Evolutionary conservation across 2,888 invertebrate species (phyloP).

Genomic region (Plebejus anna): DNA sequence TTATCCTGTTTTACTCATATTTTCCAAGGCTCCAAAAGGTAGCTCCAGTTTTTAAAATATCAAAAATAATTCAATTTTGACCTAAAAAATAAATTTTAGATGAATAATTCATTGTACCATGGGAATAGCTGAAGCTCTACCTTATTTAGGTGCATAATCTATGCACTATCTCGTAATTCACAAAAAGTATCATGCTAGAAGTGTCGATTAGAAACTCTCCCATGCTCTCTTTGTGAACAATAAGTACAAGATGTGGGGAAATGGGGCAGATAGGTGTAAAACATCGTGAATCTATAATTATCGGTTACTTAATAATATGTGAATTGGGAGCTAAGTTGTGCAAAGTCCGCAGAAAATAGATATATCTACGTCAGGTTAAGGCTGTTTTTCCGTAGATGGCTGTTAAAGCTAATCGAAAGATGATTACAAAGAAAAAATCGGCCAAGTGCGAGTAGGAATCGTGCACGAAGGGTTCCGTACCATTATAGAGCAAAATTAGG

Average conservation of each 20-base stretch:
- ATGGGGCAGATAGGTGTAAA: background rate
- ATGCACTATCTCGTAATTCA: constrained; percentile 13
- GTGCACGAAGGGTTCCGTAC: too few species aligned
- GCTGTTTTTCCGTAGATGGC: background rate
- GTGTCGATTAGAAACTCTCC: constrained; percentile 26
- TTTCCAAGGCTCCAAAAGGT: too few species aligned
- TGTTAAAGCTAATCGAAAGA: too few species aligned
- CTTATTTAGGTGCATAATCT: constrained; percentile 3
- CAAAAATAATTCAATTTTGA: background rate
- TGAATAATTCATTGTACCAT: background rate
- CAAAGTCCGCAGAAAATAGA: background rate
- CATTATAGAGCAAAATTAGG: too few species aligned
- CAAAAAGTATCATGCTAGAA: constrained; percentile 20
- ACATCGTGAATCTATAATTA: background rate
- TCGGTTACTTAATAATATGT: constrained; percentile 4
- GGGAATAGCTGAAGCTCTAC: background rate
- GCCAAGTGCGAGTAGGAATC: too few species aligned
- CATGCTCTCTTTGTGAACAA: constrained; percentile 30
- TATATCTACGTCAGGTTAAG: background rate
- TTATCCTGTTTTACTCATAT: too few species aligned
- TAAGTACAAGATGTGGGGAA: constrained; percentile 9
- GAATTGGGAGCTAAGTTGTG: background rate
- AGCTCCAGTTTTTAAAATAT: too few species aligned
- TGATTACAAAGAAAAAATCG: too few species aligned
- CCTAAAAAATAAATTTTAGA: background rate